Percentiles rank a stretch among this genome's conserved stretches.
Conservation (phyloP, 1,140 invertebrate species). For the Aphis craccivora region DNA sequence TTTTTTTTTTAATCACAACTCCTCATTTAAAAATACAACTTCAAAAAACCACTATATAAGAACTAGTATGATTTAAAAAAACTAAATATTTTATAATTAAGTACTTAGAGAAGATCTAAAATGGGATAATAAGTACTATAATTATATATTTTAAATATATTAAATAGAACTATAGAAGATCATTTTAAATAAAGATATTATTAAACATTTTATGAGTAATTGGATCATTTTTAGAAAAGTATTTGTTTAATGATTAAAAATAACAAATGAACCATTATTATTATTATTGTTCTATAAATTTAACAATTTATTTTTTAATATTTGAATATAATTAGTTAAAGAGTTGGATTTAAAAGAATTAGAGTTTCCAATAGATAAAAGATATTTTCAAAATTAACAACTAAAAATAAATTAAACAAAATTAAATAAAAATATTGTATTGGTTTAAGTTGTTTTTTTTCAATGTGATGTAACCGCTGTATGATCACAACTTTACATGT, state of each 20-base stretch:
- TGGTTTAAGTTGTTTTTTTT: slow-evolving; percentile 4
- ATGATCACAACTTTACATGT: background rate
- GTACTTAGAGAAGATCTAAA: slow-evolving; percentile 18
- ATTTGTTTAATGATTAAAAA: slow-evolving; percentile 9
- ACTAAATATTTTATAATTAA: slow-evolving; percentile 15
- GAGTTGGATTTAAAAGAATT: background rate
- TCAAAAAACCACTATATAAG: slow-evolving; percentile 16
- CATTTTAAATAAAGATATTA: background rate
- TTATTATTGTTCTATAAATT: background rate
- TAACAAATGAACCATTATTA: background rate
- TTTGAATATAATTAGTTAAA: background rate
- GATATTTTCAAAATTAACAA: background rate
- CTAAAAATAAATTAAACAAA: background rate
- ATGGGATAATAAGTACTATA: background rate
- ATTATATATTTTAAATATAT: slow-evolving; percentile 21
- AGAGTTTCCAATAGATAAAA: background rate
- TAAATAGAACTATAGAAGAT: too few species aligned
- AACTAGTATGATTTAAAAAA: slow-evolving; percentile 11
- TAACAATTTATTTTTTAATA: slow-evolving; percentile 14
- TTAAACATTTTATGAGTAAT: slow-evolving; percentile 18
- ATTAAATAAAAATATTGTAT: background rate
- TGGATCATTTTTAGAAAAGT: background rate
- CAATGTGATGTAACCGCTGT: background rate
- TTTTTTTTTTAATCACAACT: background rate
- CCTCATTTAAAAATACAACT: background rate